Conservation (phyloP, 92 coral and sea anemone genomes). For the Epizoanthus fatuus region DNA sequence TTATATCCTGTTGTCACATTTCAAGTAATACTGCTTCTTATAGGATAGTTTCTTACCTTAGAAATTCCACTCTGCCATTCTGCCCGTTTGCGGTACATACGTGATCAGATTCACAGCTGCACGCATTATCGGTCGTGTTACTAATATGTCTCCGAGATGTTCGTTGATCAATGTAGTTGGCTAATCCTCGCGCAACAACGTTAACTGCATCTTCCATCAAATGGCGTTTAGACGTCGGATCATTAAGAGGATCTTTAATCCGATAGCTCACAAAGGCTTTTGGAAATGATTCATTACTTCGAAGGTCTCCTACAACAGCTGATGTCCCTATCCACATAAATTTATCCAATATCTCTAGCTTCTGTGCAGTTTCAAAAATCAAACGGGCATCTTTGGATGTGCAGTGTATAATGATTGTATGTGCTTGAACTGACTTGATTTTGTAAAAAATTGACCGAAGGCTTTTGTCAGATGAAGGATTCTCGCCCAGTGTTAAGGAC, state of each 20-base stretch:
- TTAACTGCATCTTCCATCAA: background rate
- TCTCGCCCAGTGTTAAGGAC: background rate
- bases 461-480: background rate
- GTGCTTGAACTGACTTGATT: background rate
- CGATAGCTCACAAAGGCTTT: background rate
- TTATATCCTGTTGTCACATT: too few relatives aligned
- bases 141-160: background rate
- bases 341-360: background rate
- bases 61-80: background rate
- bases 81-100: background rate
- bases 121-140: background rate
- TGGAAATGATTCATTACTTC: background rate
- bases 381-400: background rate
- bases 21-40: too few relatives aligned
- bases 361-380: background rate
- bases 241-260: background rate
- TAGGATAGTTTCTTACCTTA: background rate
- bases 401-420: background rate
- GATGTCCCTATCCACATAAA: background rate
- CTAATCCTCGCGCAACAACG: background rate
- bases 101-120: background rate
- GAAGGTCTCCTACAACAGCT: background rate
- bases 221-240: background rate
- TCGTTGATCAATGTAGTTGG: background rate
- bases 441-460: background rate